Conservation (phyloP, 2,797 vertebrate species). For the Stomatorhinus walkeri region DNA sequence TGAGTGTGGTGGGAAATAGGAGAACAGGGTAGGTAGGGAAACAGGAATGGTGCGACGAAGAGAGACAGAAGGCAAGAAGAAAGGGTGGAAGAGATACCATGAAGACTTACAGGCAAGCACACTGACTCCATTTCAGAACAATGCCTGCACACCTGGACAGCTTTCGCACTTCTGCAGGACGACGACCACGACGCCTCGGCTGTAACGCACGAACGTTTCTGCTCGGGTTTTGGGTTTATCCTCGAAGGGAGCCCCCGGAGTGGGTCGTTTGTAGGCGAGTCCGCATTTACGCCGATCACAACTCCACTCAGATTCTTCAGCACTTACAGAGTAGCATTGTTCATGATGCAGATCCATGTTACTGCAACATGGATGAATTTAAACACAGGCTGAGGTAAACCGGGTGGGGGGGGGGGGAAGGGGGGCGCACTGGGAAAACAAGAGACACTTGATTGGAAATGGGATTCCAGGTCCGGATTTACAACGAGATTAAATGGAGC, state of each 20-base stretch:
- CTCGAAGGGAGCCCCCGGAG: background rate
- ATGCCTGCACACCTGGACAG: background rate
- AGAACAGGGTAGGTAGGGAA: background rate
- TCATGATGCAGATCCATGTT: background rate
- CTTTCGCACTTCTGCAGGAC: background rate
- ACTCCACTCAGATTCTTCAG: slow-evolving; percentile 21
- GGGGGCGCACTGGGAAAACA: background rate
- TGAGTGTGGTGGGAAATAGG: background rate
- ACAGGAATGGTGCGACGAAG: background rate
- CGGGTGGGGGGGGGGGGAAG: background rate
- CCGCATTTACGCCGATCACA: slow-evolving; percentile 19
- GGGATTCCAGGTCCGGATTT: slow-evolving; percentile 14
- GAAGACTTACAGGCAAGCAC: background rate
- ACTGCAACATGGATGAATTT: slow-evolving; percentile 18
- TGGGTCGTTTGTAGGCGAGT: background rate
- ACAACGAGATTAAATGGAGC: slow-evolving; percentile 16
- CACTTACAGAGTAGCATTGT: slow-evolving; percentile 20
- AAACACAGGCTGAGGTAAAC: slow-evolving; percentile 1
- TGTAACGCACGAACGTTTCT: background rate
- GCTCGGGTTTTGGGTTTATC: background rate
- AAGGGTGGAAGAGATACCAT: background rate
- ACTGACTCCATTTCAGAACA: background rate
- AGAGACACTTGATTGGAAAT: slow-evolving; percentile 19
- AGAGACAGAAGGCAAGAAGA: background rate
- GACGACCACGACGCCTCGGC: background rate